Conservation (phyloP, 2,888 invertebrate species). For the Agonopterix arenella region DNA sequence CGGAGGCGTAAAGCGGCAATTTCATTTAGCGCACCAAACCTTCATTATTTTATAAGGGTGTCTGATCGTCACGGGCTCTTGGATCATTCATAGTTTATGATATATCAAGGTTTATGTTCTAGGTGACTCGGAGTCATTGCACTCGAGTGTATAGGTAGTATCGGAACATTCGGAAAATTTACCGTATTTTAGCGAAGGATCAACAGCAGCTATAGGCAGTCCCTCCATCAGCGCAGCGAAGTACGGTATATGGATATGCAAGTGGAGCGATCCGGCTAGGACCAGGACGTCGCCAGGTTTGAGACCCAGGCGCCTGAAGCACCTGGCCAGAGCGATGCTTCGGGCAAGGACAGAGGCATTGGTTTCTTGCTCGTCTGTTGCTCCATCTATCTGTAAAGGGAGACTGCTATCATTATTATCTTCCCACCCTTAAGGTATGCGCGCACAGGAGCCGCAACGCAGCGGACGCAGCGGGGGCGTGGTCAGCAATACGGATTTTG, state of each 20-base stretch:
- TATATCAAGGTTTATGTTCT: no score
- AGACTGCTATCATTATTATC: neutral
- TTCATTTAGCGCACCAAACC: no score
- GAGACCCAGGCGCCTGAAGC: constrained; percentile 34
- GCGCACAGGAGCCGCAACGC: no score
- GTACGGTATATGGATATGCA: constrained; percentile 49
- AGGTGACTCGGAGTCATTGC: no score
- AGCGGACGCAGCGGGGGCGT: no score
- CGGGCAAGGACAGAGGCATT: constrained; percentile 39
- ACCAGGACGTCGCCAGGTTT: constrained; percentile 49
- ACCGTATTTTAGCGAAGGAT: constrained; percentile 49
- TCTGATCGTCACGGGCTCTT: no score
- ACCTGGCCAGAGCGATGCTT: constrained; percentile 36
- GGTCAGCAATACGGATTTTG: no score
- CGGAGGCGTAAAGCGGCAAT: no score
- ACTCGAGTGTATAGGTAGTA: no score
- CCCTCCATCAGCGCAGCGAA: constrained; percentile 50
- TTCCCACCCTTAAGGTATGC: no score
- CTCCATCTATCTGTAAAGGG: constrained; percentile 48
- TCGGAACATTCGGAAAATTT: constrained; percentile 9
- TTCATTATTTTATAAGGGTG: no score
- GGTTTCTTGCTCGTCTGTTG: constrained; percentile 47
- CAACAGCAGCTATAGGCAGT: constrained; percentile 44
- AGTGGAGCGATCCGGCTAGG: constrained; percentile 47
- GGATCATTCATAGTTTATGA: no score